Evolutionary conservation across 2,888 invertebrate genomes (phyloP), one percentile per base, ranked within the genome.

Genomic region (Ochropleura leucogaster): DNA sequence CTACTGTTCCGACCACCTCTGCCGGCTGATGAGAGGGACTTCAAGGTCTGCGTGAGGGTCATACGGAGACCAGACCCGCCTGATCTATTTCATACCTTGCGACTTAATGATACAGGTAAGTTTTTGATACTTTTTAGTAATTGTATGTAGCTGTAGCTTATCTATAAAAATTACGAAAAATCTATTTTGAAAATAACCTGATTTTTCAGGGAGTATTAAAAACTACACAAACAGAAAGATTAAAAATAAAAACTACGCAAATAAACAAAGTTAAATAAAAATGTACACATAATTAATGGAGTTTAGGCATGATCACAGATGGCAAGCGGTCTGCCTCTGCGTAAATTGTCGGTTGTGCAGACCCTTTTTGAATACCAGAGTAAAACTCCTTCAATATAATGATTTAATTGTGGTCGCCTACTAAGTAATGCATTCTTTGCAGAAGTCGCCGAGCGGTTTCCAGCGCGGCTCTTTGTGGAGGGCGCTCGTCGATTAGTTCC

Each of bases 31-130:
- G 97, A 97, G 86, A 93, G 95, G 47, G 97, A 98, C 89, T 98
- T 98, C 94, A 97, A 97, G 59, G 98, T 98, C 63, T 98, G 98
- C 94, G 96, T 98, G 72, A 97, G 97, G 81, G 97, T 96, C 59
- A 93, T 96, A 64, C 91, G 96, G 16, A 90, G 97, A 44, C 95
- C 97, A 0, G 97, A 97, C 83, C 97, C 97, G 14, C 97, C 97
- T 47, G 96, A 97, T 59, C 94, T 98, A 74, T 98, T 97, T 92
- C 94, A 93, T 71, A 88, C 91, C 14, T 80, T 94, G 79, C 92
- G 88, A 89, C 87, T 91, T 76, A 94, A 94, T 85, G 92, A 95
- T 69, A 93, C 93, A 88, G 94, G 95, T 95, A 89, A 55, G 18
- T 44, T 55, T 42, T 4, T 30, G 14, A 1, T 57, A 30, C n/a